Conservation (phyloP, 2,888 invertebrate genomes). For the Opisthograptis luteolata region DNA sequence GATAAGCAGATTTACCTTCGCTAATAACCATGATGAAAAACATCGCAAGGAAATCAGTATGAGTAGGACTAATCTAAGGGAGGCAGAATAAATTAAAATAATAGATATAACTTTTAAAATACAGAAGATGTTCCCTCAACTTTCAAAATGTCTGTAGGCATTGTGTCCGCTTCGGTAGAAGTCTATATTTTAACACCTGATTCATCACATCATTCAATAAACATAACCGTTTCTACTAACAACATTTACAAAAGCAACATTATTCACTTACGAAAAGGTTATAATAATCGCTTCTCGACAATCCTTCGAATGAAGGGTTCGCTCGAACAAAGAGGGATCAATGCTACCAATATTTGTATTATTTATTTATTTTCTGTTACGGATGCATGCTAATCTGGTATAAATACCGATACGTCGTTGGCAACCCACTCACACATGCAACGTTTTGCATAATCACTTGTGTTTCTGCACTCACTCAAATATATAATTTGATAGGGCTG, state of each 20-base stretch:
- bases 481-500: slow-evolving; percentile 7
- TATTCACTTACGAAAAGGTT: slow-evolving; percentile 39
- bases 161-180: neutral
- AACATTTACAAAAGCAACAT: slow-evolving; percentile 26
- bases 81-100: too few relatives aligned
- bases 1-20: too few relatives aligned
- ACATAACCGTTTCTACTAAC: slow-evolving; percentile 15
- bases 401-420: slow-evolving; percentile 68
- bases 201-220: slow-evolving; percentile 25
- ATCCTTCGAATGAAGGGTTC: slow-evolving; percentile 56
- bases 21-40: too few relatives aligned
- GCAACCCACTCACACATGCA: slow-evolving; percentile 52
- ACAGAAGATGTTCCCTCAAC: too few relatives aligned
- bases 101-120: too few relatives aligned
- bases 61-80: too few relatives aligned
- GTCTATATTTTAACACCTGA: neutral
- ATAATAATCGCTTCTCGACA: slow-evolving; percentile 45
- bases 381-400: slow-evolving; percentile 77
- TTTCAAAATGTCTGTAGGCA: too few relatives aligned
- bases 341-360: slow-evolving; percentile 31
- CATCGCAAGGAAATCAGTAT: too few relatives aligned
- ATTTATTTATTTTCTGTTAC: slow-evolving; percentile 42
- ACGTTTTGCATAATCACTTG: slow-evolving; percentile 5
- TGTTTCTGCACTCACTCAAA: slow-evolving; percentile 5
- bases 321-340: slow-evolving; percentile 70